A percentile compares a stretch with the other conserved stretches of the same genome.
Evolutionary conservation across 2,113 vertebrate genomes (phyloP).

Genomic region (Ceyx cyanopectus): DNA sequence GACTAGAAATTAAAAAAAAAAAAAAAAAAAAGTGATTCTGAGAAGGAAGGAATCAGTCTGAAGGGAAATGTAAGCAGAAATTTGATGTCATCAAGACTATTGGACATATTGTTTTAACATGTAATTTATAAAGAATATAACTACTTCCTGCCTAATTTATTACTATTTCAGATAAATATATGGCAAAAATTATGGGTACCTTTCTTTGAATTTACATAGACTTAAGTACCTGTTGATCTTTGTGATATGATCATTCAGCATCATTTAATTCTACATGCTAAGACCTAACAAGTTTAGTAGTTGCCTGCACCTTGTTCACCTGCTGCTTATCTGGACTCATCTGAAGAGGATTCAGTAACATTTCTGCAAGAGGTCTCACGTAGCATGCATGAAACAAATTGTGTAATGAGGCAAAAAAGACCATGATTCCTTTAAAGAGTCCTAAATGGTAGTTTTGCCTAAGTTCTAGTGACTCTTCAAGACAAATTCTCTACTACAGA

Average conservation of each 20-base stretch:
- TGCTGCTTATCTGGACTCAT: neutral
- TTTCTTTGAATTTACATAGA: neutral
- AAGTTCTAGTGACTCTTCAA: neutral
- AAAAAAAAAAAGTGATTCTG: neutral
- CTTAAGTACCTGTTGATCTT: neutral
- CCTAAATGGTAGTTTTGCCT: neutral
- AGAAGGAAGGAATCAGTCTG: neutral
- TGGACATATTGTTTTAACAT: neutral
- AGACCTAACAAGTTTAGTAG: neutral
- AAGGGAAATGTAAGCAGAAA: neutral
- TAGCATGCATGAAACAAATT: accelerated
- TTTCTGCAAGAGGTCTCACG: neutral
- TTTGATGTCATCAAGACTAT: neutral
- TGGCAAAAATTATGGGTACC: neutral
- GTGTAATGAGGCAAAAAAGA: neutral
- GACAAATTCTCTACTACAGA: neutral
- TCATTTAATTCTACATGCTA: neutral
- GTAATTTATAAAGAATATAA: neutral
- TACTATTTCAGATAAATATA: neutral
- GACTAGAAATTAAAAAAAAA: neutral
- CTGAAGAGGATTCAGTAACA: neutral
- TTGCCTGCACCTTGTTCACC: neutral
- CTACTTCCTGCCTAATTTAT: neutral
- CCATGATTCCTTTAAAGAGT: neutral
- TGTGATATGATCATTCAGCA: neutral